These are phyloP conservation scores for Rachycentron canadum DNA, from an alignment of 2,797 vertebrate species.

Conservation along the genomic window DNA sequence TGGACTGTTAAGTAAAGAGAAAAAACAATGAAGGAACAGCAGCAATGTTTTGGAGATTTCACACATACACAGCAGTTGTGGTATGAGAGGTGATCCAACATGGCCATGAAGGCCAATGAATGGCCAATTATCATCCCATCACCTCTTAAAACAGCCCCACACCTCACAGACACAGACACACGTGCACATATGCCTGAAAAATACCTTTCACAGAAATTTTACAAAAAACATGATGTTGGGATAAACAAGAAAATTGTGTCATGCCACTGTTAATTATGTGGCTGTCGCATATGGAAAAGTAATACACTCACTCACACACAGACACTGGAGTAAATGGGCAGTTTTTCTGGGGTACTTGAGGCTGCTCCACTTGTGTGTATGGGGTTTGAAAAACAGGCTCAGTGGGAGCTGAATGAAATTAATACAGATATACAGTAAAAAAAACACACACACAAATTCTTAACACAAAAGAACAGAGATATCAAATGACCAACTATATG, in stretches of 20 bases:
- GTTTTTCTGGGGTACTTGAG: constrained; percentile 46
- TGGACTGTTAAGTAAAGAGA: constrained; percentile 4
- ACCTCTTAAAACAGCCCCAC: not conserved
- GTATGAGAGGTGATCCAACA: constrained; percentile 13
- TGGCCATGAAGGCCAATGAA: constrained; percentile 14
- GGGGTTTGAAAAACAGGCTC: constrained; percentile 24
- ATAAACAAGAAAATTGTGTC: constrained; percentile 10
- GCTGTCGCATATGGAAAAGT: constrained; percentile 33
- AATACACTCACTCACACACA: constrained; percentile 14
- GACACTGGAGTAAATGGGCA: constrained; percentile 19
- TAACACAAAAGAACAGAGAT: too few relatives aligned
- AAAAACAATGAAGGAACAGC: constrained; percentile 21
- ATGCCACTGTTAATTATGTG: constrained; percentile 16
- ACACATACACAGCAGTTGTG: constrained; percentile 5
- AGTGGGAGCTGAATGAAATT: constrained; percentile 40
- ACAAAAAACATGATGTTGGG: not conserved
- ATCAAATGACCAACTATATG: too few relatives aligned
- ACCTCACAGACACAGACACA: not conserved
- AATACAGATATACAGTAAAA: constrained; percentile 13
- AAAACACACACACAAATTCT: not conserved
- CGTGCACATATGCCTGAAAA: not conserved
- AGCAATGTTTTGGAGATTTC: constrained; percentile 32
- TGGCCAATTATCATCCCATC: constrained; percentile 14
- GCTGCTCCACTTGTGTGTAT: constrained; percentile 35
- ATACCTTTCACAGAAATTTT: not conserved